Percentiles rank a stretch among this genome's conserved stretches.
These are phyloP conservation scores for Nomada lathburiana DNA, from an alignment of 2,888 invertebrate species.

Conservation along the genomic window DNA sequence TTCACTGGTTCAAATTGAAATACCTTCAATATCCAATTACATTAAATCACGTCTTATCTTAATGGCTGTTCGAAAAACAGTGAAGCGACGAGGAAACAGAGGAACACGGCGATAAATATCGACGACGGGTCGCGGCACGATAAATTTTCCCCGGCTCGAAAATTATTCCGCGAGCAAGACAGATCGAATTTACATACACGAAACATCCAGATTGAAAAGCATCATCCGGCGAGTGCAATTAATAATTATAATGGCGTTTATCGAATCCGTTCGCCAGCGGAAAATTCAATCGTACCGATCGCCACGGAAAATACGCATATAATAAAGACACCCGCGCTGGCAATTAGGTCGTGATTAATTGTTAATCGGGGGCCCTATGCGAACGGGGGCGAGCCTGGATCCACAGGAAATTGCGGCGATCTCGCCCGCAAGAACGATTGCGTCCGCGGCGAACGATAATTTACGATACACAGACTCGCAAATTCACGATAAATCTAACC, in stretches of 20 bases:
- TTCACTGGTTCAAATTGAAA: not conserved
- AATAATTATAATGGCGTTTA: not conserved
- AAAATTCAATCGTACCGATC: not conserved
- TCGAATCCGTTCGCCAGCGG: not conserved
- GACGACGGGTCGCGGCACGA: not conserved
- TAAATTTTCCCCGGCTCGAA: not conserved
- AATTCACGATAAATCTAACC: constrained; percentile 50
- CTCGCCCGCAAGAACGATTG: constrained; percentile 47
- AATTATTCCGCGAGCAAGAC: not conserved
- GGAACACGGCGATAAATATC: not conserved
- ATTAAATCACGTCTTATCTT: not conserved
- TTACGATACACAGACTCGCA: constrained; percentile 45
- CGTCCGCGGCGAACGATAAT: constrained; percentile 44
- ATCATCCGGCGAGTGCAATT: not conserved
- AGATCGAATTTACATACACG: not conserved
- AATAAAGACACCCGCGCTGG: constrained; percentile 17
- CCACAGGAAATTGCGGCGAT: constrained; percentile 55
- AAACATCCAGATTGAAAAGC: no score
- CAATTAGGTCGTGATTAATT: constrained; percentile 51
- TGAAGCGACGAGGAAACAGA: not conserved
- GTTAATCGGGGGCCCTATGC: constrained; percentile 34
- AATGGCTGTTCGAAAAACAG: not conserved
- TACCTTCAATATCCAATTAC: not conserved
- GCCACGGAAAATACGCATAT: not conserved
- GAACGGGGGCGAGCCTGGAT: constrained; percentile 11